Evolutionary conservation across 2,113 vertebrate genomes (phyloP), one percentile per base, ranked within the genome.

Genomic region (Platichthys flesus): DNA sequence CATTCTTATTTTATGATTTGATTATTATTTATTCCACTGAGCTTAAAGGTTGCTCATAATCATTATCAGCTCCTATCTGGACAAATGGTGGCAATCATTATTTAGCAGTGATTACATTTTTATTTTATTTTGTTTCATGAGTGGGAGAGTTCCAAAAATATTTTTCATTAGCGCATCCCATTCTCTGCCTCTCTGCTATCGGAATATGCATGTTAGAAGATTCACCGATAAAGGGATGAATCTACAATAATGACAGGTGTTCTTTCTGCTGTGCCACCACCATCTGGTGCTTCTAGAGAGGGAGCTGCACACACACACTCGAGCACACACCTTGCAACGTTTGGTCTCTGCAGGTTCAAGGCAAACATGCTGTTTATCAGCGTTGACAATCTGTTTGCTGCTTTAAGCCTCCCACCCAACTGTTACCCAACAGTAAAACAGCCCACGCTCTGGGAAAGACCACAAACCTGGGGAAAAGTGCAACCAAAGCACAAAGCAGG

Each of bases 381-480:
- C 78, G 75, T 76, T 85, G 65, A 65, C 84, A 83, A 78, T 89
- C 85, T 89, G 87, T 88, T 90, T 68, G 54, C 83, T 77, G 64
- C 64, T 78, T 73, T 51, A 73, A 61, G 71, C 65, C 64, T 88
- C 71, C 77, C 58, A 79, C 60, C 73, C 64, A 70, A 76, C 78
- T 82, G 71, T 74, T 75, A 78, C 35, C 66, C 65, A 66, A 59
- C 67, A 61, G 70, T 62, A 69, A 51, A 76, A 72, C 67, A 74
- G 57, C 71, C 63, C 42, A 65, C 56, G 56, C 37, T 23, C 2
- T 54, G 67, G 45, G 18, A 51, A 63, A 51, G 70, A 56, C n/a
- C 15, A 68, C 58, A 76, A 24, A 58, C 20, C 65, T 52, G 40
- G 28, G 62, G 26, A 78, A 69, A 65, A 67, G 42, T 62, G 52